Evolutionary conservation across 2,797 vertebrate genomes (phyloP).

Genomic region (Allobates femoralis): DNA sequence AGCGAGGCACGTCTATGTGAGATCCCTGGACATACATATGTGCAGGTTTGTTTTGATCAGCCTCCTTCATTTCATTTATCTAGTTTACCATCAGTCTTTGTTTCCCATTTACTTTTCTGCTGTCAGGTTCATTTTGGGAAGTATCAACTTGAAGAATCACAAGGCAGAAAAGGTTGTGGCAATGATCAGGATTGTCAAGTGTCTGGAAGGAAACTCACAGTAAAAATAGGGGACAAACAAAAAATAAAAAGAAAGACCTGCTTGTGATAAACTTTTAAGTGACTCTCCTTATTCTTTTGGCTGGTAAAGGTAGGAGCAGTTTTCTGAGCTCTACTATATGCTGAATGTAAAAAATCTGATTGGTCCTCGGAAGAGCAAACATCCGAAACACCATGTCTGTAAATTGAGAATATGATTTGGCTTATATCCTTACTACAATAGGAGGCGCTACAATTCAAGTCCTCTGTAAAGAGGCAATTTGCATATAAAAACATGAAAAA

Average conservation of each 20-base stretch:
- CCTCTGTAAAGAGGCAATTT: no score
- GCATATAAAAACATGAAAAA: no score
- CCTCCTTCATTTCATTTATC: constrained; percentile 20
- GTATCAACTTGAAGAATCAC: neutral
- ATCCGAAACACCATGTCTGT: no score
- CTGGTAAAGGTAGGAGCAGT: no score
- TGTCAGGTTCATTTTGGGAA: constrained; percentile 19
- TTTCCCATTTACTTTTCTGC: constrained; percentile 13
- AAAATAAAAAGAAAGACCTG: neutral
- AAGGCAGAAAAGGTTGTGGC: neutral
- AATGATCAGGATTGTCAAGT: neutral
- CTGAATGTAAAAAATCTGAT: no score
- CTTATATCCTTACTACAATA: no score
- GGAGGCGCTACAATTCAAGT: no score
- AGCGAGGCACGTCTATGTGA: neutral
- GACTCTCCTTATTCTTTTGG: no score
- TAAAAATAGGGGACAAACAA: neutral
- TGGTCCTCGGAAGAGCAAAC: no score
- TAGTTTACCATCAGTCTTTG: constrained; percentile 12
- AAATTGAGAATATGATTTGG: no score
- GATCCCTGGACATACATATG: constrained; percentile 23
- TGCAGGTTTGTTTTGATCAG: constrained; percentile 19
- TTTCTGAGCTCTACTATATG: no score
- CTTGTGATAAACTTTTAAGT: no score
- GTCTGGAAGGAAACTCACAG: neutral